These are phyloP conservation scores for Morus bassanus DNA, from an alignment of 2,797 vertebrate genomes.

Conservation along the genomic window DNA sequence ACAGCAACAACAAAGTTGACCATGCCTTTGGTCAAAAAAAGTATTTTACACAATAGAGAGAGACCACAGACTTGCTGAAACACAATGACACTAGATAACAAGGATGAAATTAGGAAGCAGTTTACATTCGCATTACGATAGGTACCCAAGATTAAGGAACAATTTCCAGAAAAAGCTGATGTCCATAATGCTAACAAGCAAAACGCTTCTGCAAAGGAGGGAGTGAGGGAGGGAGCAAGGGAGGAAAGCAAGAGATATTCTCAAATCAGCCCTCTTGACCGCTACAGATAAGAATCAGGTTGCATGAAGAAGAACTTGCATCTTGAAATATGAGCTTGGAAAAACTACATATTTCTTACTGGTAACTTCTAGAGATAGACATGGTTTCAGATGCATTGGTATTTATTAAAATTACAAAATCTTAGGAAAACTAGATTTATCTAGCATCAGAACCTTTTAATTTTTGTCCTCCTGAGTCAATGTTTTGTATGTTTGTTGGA, in stretches of 20 bases:
- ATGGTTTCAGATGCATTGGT: neutral
- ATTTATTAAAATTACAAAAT: neutral
- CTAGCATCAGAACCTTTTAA: neutral
- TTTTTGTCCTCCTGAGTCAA: neutral
- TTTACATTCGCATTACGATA: neutral
- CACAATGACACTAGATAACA: neutral
- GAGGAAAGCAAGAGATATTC: neutral
- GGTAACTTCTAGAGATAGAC: neutral
- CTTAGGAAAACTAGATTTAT: neutral
- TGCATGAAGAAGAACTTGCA: neutral
- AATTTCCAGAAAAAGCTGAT: neutral
- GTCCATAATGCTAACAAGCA: neutral
- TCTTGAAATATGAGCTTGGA: neutral
- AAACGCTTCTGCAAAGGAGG: neutral
- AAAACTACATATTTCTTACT: neutral
- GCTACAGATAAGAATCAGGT: conserved; percentile 8
- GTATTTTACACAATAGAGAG: neutral
- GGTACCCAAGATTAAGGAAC: neutral
- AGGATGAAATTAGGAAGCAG: neutral
- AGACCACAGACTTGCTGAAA: neutral
- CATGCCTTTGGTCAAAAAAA: neutral
- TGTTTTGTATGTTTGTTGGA: neutral
- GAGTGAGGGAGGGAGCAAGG: neutral
- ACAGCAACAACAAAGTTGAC: neutral
- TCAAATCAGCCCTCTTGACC: neutral